Base-by-base conservation (phyloP, 2,888 invertebrate species). In the Drosophila neoperkinsi region DNA sequence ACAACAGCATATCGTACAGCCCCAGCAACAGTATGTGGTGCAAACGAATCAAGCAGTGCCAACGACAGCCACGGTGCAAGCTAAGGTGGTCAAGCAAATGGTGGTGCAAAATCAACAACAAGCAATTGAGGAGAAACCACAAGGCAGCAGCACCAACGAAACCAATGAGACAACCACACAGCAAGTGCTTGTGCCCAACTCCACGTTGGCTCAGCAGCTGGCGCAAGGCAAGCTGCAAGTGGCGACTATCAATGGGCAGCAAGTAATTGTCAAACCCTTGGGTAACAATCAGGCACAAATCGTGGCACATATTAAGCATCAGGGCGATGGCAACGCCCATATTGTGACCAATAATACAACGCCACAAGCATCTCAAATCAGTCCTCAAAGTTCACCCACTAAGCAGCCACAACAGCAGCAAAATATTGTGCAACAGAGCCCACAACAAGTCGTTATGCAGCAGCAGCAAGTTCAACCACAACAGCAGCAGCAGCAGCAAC, bases 211-310 rank as follows among this genome's bases (percentile, higher is more conserved):
- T 21, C 97, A 97, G 91, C 97, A 97, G 92, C 94, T 97, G 72
- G 96, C 97, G 3, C 95, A 96, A 21, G 97, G 97, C 10, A 97
- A 97, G 92, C 95, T 97, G 11, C 97, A 97, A 91, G 94, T 97
- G 65, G 97, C 97, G 0, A 97, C 96, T 0, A 96, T 97, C 33
- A 96, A 96, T 91, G 97, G 97, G 0, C 97, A 97, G 90, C 97
- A 97, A 93, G 97, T 97, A 34, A 94, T 97, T 51, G 96, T 97
- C 71, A 94, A 97, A 53, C 96, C 96, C 1, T 95, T 97, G 13
- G 96, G 96, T 59, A 96, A 96, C 91, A 96, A 96, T 91, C 96
- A 96, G 90, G 96, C 96, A 11, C 96, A 96, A 93, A 96, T 97
- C 64, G 96, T 97, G 28, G 96, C 96, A 1, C 96, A 96, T 88